Percentiles rank a stretch among this genome's conserved stretches.
These are phyloP conservation scores for Drosophila barbarae DNA, from an alignment of 2,888 invertebrate genomes.

Conservation along the genomic window DNA sequence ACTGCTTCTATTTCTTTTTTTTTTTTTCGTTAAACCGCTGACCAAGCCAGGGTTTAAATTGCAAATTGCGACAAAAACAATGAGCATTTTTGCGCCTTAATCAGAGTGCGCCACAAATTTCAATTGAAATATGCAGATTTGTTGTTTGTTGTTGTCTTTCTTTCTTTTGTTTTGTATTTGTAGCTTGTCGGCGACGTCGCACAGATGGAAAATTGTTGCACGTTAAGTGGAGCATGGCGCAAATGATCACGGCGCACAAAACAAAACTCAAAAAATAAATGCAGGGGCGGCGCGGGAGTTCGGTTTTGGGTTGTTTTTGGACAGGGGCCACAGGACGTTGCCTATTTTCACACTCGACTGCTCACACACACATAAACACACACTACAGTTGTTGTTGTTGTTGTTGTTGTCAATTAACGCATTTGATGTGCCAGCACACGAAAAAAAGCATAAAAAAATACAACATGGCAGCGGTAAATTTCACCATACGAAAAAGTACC, in stretches of 20 bases:
- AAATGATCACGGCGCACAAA: conserved; percentile 47
- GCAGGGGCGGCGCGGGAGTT: conserved; percentile 19
- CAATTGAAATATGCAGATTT: conserved; percentile 64
- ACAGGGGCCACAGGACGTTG: conserved; percentile 48
- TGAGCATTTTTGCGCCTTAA: conserved; percentile 51
- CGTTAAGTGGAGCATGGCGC: conserved; percentile 70
- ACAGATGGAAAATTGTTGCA: conserved; percentile 61
- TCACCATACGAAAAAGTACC: conserved; percentile 58
- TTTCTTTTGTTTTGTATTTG: conserved; percentile 26
- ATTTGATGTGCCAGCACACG: conserved; percentile 54
- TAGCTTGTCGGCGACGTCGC: conserved; percentile 33
- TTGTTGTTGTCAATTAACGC: conserved; percentile 70
- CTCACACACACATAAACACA: conserved; percentile 22
- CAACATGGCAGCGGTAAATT: conserved; percentile 67
- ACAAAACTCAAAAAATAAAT: conserved; percentile 57
- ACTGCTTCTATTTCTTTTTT: neutral
- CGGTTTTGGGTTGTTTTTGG: neutral
- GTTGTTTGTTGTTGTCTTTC: conserved; percentile 21
- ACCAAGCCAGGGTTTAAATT: conserved; percentile 37
- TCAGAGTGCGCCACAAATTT: conserved; percentile 69
- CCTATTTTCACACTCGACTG: conserved; percentile 58
- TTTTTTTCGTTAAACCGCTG: conserved; percentile 1
- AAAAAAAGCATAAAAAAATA: conserved; percentile 38
- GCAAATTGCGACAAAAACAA: conserved; percentile 53
- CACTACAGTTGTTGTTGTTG: conserved; percentile 37